Conservation (phyloP, 23 tunicate species). For the Botrylloides violaceus region DNA sequence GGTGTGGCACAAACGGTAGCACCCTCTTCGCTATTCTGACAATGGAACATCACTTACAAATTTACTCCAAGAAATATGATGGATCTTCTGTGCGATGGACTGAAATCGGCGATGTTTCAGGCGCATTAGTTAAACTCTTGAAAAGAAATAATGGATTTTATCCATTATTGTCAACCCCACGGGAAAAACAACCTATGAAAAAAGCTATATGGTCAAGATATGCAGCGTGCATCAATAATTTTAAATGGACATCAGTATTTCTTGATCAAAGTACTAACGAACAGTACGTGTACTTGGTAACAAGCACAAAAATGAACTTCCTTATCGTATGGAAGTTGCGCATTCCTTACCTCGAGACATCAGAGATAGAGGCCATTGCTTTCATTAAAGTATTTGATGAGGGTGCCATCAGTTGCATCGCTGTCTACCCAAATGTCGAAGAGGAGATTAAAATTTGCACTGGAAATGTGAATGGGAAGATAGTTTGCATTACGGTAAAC, state of each 20-base stretch:
- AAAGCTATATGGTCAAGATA: background rate
- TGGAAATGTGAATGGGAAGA: background rate
- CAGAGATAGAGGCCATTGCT: background rate
- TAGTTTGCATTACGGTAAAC: background rate
- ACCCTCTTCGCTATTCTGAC: background rate
- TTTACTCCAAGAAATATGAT: background rate
- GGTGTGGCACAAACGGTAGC: background rate
- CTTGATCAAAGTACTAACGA: background rate
- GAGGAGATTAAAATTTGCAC: background rate
- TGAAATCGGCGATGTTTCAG: background rate
- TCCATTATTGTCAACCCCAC: background rate
- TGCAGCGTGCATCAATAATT: background rate
- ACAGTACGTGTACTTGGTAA: background rate
- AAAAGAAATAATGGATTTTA: background rate
- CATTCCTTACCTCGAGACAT: background rate
- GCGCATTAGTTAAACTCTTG: background rate
- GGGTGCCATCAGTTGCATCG: background rate
- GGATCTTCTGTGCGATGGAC: background rate
- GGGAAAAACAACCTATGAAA: background rate
- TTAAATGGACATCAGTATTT: background rate
- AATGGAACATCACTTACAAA: background rate
- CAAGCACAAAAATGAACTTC: background rate
- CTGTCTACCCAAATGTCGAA: background rate
- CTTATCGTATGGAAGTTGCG: background rate
- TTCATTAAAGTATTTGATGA: background rate